Conservation (phyloP, 2,113 vertebrate genomes). For the Chrysemys picta region DNA sequence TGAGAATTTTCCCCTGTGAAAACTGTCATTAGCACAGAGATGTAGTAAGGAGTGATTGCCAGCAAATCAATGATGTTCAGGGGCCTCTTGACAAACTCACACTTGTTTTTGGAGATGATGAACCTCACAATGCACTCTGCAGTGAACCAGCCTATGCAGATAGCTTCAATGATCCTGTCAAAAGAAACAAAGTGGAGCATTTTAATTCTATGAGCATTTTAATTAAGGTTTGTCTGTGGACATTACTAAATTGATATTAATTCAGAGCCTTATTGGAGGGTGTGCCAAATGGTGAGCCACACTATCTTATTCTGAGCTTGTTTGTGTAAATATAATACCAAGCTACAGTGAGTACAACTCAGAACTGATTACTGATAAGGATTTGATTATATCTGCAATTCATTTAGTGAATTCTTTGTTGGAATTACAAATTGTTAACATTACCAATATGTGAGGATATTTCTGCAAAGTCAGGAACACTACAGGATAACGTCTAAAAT, state of each 20-base stretch:
- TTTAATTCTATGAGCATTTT: conserved; percentile 69
- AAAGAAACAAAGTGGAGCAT: conserved; percentile 78
- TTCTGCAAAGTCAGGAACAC: background rate
- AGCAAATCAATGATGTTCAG: conserved; percentile 98
- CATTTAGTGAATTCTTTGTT: background rate
- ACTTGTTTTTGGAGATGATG: conserved; percentile 96
- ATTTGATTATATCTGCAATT: background rate
- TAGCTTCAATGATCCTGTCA: conserved; percentile 96
- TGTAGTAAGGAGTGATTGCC: conserved; percentile 97
- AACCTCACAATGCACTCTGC: conserved; percentile 97
- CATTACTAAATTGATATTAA: conserved; percentile 66
- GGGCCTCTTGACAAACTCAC: conserved; percentile 95
- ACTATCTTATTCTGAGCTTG: background rate
- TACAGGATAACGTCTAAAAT: background rate
- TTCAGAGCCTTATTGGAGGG: conserved; percentile 68
- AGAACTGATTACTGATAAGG: background rate
- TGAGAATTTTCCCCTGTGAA: conserved; percentile 94
- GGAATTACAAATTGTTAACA: background rate
- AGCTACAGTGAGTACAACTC: background rate
- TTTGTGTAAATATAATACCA: background rate
- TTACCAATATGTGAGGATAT: background rate
- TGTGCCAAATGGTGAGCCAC: conserved; percentile 26
- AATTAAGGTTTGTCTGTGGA: conserved; percentile 48
- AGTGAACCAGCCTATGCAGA: conserved; percentile 99
- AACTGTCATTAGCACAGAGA: conserved; percentile 89